Percentiles rank a stretch among this genome's conserved stretches.
Evolutionary conservation across 2,888 invertebrate genomes (phyloP).

Genomic region (Watsonalla cultraria): DNA sequence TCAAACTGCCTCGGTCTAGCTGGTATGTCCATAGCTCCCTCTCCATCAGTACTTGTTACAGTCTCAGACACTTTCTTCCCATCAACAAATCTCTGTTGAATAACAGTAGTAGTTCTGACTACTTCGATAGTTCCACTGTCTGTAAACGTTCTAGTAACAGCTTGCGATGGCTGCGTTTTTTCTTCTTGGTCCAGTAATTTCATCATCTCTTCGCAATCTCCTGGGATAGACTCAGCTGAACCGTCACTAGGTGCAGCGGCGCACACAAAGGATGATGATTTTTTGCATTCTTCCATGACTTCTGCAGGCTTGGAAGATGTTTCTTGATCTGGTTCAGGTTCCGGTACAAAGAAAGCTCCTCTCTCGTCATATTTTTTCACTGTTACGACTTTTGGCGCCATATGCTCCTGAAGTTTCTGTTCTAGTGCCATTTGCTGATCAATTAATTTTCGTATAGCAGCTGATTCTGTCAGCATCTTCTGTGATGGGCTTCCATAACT

Average conservation of each 20-base stretch:
- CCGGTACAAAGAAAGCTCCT: slow-evolving; percentile 71
- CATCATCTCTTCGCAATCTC: slow-evolving; percentile 80
- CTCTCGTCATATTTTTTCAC: slow-evolving; percentile 70
- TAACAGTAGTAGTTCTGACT: slow-evolving; percentile 65
- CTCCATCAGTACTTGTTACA: slow-evolving; percentile 58
- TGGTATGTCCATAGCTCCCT: slow-evolving; percentile 71
- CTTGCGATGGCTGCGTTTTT: slow-evolving; percentile 41
- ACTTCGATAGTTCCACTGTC: slow-evolving; percentile 63
- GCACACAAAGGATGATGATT: slow-evolving; percentile 63
- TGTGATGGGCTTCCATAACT: slow-evolving; percentile 70
- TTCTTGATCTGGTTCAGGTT: slow-evolving; percentile 48
- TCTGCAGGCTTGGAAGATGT: slow-evolving; percentile 35
- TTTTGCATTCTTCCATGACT: slow-evolving; percentile 63
- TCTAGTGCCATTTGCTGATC: slow-evolving; percentile 73
- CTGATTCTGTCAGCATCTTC: slow-evolving; percentile 67
- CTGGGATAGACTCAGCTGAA: slow-evolving; percentile 75
- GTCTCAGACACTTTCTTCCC: slow-evolving; percentile 72
- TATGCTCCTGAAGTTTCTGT: slow-evolving; percentile 54
- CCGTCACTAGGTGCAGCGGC: slow-evolving; percentile 71
- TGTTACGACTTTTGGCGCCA: slow-evolving; percentile 64
- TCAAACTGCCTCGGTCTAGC: slow-evolving; percentile 50
- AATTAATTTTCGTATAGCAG: slow-evolving; percentile 67
- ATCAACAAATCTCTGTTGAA: slow-evolving; percentile 68
- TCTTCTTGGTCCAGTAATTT: slow-evolving; percentile 77
- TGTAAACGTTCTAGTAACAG: slow-evolving; percentile 44